Evolutionary conservation across 1,140 invertebrate genomes (phyloP), one percentile per base, ranked within the genome.

Genomic region (Zaprionus vittiger): DNA sequence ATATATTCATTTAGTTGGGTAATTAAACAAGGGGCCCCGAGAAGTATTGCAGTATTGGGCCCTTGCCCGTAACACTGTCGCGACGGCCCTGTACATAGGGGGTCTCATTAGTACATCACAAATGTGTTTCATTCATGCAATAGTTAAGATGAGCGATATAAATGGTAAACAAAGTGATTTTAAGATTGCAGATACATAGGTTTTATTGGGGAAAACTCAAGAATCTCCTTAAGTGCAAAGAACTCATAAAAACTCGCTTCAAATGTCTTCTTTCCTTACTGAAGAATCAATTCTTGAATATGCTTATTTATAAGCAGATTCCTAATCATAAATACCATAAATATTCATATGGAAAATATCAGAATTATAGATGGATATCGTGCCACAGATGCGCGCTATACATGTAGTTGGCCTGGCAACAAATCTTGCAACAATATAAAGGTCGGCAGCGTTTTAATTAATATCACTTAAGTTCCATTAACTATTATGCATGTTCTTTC

Each of bases 381-480:
- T 49, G 47, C 47, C 22, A 49, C 55, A 15, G 26, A 24, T 14
- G 52, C 49, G 38, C 15, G 31, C 20, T 38, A 59, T 49, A 70
- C n/a, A n/a, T n/a, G n/a, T 57, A 34, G 67, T 69, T 71, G 55
- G 20, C 41, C 34, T 70, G 60, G 54, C 72, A 69, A 70, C 59
- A 74, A 75, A 75, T 75, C 73, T 66, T 47, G 60, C 14, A 17
- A 55, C 22, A 55, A 62, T 63, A 67, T 59, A 72, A 65, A 80
- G 59, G 62, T 63, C 81, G 66, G 22, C 38, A 72, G 64, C 83
- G 62, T 86, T 85, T 86, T 85, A 85, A 86, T 85, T 85, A 68
- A 86, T 80, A 75, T 79, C 83, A 86, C 76, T 86, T 86, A 68
- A 85, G 79, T 24, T 79, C 65, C 79, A 84, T 80, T 75, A 83